A percentile compares a stretch with the other conserved stretches of the same genome.
Evolutionary conservation across 2,888 invertebrate species (phyloP).

Genomic region (Catocala nupta): DNA sequence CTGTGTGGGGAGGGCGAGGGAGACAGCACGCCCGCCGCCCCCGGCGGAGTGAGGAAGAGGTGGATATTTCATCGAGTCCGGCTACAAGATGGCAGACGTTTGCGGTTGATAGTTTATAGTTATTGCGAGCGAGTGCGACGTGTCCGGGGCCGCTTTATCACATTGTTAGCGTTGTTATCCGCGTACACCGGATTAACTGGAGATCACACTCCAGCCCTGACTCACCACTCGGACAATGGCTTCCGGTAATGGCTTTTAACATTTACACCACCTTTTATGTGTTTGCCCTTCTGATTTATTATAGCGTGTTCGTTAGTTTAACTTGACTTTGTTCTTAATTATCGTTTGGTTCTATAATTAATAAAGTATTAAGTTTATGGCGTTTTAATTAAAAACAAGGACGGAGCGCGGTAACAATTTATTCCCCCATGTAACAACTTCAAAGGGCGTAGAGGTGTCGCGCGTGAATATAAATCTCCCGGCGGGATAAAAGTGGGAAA

Average conservation of each 20-base stretch:
- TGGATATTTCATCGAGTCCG: constrained; percentile 80
- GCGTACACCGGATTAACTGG: constrained; percentile 81
- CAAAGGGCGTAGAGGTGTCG: constrained; percentile 83
- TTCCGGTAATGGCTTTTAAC: constrained; percentile 74
- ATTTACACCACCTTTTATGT: constrained; percentile 63
- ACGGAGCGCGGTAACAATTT: constrained; percentile 72
- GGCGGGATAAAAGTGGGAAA: constrained; percentile 75
- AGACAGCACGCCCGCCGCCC: constrained; percentile 57
- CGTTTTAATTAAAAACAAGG: constrained; percentile 83
- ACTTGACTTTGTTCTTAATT: constrained; percentile 46
- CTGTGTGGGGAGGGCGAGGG: constrained; percentile 64
- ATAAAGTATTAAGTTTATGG: constrained; percentile 71
- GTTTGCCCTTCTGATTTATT: constrained; percentile 49
- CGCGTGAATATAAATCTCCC: constrained; percentile 80
- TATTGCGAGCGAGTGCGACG: constrained; percentile 84
- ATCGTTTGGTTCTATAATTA: constrained; percentile 54
- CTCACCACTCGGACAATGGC: constrained; percentile 66
- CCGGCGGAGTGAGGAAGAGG: constrained; percentile 73
- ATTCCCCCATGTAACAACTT: constrained; percentile 78
- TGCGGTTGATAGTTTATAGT: constrained; percentile 87
- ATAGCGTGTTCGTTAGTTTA: constrained; percentile 37
- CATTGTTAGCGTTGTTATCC: constrained; percentile 86
- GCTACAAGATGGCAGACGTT: constrained; percentile 86
- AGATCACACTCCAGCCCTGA: constrained; percentile 72
- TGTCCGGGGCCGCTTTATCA: constrained; percentile 83